Evolutionary conservation across 2,888 invertebrate species (phyloP), one percentile per base, ranked within the genome.

Genomic region (Acanthosepion esculentum): DNA sequence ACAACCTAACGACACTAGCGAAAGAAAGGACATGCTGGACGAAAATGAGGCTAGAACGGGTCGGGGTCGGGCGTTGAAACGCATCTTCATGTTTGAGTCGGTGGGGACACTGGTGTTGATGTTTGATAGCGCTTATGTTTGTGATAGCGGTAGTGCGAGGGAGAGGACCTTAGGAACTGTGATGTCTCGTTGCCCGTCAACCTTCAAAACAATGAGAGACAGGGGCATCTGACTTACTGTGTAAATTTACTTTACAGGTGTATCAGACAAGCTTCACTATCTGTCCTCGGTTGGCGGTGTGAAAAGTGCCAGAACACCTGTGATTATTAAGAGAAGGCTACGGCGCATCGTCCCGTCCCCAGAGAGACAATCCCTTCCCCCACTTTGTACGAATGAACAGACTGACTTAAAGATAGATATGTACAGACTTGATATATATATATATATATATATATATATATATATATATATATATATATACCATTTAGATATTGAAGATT

Each of bases 201-300:
- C n/a, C 78, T 78, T 33, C 8, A 78, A 78, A 78, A 78, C 78
- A 78, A 78, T 78, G 78, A 33, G 1, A 12, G 78, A 78, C 78
- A n/a, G 78, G 78, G 78, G 78, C n/a, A 78, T 78, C 78, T 78
- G 78, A 78, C 78, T 78, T 78, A 78, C 78, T 78, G 78, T 78
- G 78, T n/a, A n/a, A 78, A 78, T 78, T 78, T 78, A 33, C 78
- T 78, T 78, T 78, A 33, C 78, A 78, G 78, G 78, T 78, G 78
- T 78, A 78, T 78, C 78, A 78, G 78, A 15, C 78, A 78, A 78
- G 78, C 78, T 78, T 78, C 78, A 78, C 78, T 78, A 78, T 78
- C 78, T 78, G 78, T 33, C 78, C 78, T 78, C 78, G 78, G 10
- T 78, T 78, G 78, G n/a, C 78, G 78, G 78, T 78, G n/a, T 78